Percentiles rank a stretch among this genome's conserved stretches.
These are phyloP conservation scores for Hyalella azteca DNA, from an alignment of 2,888 invertebrate genomes.

Conservation along the genomic window DNA sequence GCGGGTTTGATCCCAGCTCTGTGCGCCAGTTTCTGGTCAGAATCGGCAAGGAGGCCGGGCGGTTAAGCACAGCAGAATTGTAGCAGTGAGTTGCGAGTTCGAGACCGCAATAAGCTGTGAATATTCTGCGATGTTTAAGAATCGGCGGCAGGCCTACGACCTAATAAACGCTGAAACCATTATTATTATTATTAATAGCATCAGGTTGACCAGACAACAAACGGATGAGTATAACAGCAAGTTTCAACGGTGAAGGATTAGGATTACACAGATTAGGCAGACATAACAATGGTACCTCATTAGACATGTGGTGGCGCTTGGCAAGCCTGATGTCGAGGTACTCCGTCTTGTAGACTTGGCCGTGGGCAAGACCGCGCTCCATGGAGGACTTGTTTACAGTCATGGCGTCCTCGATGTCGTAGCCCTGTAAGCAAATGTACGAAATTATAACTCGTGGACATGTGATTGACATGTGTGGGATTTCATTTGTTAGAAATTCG, in stretches of 20 bases:
- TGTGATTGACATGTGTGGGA: no score
- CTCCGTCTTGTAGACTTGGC: constrained; percentile 89
- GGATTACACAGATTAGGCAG: not conserved
- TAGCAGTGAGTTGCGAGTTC: no score
- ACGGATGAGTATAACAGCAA: not conserved
- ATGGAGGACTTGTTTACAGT: constrained; percentile 93
- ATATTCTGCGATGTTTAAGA: not conserved
- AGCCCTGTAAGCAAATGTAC: constrained; percentile 72
- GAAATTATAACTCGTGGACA: no score
- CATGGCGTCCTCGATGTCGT: constrained; percentile 99
- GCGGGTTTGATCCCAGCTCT: no score
- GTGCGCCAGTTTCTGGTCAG: no score
- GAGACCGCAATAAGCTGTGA: not conserved
- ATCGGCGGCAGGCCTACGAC: no score
- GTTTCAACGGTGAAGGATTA: not conserved
- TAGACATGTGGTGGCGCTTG: not conserved
- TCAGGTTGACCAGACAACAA: not conserved
- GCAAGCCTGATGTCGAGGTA: constrained; percentile 69
- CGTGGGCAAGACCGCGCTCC: constrained; percentile 94
- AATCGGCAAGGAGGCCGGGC: not conserved
- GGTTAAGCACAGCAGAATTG: not conserved
- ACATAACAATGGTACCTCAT: not conserved
- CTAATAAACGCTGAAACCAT: not conserved
- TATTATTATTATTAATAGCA: not conserved
- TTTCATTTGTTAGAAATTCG: no score